Base-by-base conservation (phyloP, 2,797 vertebrate species). In the Rousettus madagascariensis region DNA sequence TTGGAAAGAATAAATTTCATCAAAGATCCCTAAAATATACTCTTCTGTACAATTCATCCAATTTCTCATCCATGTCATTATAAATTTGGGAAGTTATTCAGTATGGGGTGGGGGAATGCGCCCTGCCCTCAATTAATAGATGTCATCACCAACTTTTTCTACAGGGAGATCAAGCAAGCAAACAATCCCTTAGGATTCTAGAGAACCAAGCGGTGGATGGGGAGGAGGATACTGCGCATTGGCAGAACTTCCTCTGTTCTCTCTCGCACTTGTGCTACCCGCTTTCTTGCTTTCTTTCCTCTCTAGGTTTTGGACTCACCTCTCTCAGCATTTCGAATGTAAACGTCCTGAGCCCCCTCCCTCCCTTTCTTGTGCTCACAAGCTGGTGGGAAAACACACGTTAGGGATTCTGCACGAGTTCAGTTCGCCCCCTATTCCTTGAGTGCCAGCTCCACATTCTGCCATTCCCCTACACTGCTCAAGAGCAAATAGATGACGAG, bases 1-100 rank as follows among this genome's bases (percentile, higher is more conserved):
- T 86, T 66, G 17, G 46, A 88, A 88, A 82, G 69, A 91, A 26
- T 36, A 57, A 65, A 4, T 78, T 6, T 20, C 61, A 51, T 55
- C 33, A 33, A 66, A 36, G 13, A 83, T 86, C n/a, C 38, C 36
- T 86, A 26, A 92, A 86, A 86, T 53, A 93, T 4, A 13, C 15
- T 71, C 65, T 69, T 41, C 53, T 72, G 26, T 38, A 63, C 51
- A 30, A 57, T 33, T 6, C 30, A 33, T 33, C 13, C 13, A 86
- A 0, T 26, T 83, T 82, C 51, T 72, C 68, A 78, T 89, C 36
- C 28, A 20, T 15, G 38, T 46, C 38, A 79, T 51, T 57, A 83
- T 53, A 53, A 16, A 74, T 79, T 78, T 49, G 68, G 49, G 66
- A 77, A 36, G 17, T 15, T 86, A 36, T n/a, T 74, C 68, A 88